Evolutionary conservation across 1,140 invertebrate genomes (phyloP).

Genomic region (Sitophilus oryzae): DNA sequence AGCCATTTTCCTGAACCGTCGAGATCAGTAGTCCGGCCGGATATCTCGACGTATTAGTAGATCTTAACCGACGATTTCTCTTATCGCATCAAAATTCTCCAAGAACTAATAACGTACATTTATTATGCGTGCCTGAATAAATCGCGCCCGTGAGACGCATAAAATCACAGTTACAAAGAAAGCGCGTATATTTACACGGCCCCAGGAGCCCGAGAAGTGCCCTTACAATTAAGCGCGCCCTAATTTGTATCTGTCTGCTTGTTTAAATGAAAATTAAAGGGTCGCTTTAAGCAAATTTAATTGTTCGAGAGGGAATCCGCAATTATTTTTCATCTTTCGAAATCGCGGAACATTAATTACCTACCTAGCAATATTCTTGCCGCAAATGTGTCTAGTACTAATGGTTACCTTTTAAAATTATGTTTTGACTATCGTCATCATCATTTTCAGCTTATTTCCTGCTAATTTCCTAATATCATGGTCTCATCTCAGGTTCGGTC

Average conservation of each 20-base stretch:
- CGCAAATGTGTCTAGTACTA: neutral
- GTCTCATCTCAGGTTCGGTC: too few relatives aligned
- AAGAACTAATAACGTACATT: slow-evolving; percentile 17
- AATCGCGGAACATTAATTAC: neutral
- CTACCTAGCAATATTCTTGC: neutral
- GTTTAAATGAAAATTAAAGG: slow-evolving; percentile 17
- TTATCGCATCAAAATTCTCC: slow-evolving; percentile 1
- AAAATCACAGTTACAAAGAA: slow-evolving; percentile 13
- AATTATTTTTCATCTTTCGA: neutral
- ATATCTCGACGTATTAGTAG: neutral
- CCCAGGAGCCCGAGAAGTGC: slow-evolving; percentile 12
- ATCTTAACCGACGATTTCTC: neutral
- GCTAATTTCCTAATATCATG: too few relatives aligned
- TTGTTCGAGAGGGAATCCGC: slow-evolving; percentile 1
- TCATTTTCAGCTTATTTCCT: too few relatives aligned
- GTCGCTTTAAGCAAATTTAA: slow-evolving; percentile 15
- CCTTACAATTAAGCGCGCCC: slow-evolving; percentile 15
- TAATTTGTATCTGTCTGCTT: slow-evolving; percentile 19
- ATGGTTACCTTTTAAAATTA: too few relatives aligned
- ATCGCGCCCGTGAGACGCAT: slow-evolving; percentile 14
- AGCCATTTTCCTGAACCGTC: too few relatives aligned
- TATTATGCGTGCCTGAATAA: slow-evolving; percentile 19
- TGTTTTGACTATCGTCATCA: too few relatives aligned
- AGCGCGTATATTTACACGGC: slow-evolving; percentile 12
- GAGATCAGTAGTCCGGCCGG: too few relatives aligned